Conservation (phyloP, 2,888 invertebrate genomes). For the Andrena hattorfiana region DNA sequence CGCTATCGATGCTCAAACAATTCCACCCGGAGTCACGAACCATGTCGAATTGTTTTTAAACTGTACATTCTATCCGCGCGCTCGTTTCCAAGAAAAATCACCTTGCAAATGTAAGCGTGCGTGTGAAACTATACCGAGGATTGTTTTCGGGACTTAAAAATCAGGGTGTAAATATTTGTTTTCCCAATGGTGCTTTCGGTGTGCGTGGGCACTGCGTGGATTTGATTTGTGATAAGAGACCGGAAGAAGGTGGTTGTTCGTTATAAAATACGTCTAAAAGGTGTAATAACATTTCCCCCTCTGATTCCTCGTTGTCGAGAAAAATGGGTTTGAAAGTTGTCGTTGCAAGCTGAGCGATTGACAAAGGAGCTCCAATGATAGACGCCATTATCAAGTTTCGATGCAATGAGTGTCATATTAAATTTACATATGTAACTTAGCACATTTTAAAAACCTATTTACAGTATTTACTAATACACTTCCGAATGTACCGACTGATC, state of each 20-base stretch:
- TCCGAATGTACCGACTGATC: background rate
- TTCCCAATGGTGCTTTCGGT: background rate
- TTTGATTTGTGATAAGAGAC: too few relatives aligned
- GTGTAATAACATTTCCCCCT: background rate
- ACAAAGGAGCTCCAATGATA: background rate
- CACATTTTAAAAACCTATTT: background rate
- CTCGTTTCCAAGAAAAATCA: background rate
- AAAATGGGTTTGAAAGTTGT: background rate
- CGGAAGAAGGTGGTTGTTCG: too few relatives aligned
- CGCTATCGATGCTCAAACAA: constrained; percentile 32
- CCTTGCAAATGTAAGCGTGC: background rate
- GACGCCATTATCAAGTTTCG: background rate
- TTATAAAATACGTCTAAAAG: too few relatives aligned
- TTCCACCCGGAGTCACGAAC: constrained; percentile 19
- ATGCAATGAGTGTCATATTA: background rate
- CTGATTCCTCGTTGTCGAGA: background rate
- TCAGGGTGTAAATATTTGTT: background rate
- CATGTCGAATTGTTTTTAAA: constrained; percentile 39
- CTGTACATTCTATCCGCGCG: constrained; percentile 1
- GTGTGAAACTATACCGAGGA: background rate
- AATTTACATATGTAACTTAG: background rate
- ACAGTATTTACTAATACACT: background rate
- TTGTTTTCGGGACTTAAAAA: too few relatives aligned
- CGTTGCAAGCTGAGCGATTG: background rate
- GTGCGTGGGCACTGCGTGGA: too few relatives aligned